These are phyloP conservation scores for Lycorma delicatula DNA, from an alignment of 1,140 invertebrate genomes.

Conservation along the genomic window DNA sequence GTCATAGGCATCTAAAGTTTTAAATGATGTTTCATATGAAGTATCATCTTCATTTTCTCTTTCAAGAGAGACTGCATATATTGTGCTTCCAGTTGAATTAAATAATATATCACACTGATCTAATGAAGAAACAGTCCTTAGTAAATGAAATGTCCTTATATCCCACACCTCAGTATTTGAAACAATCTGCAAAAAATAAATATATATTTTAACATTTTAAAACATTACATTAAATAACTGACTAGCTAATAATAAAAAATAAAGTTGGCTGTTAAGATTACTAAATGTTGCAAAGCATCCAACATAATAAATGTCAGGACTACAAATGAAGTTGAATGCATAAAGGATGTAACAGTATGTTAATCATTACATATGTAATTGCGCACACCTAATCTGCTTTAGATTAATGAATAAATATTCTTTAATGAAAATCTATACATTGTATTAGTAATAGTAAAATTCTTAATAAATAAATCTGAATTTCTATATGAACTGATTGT, in stretches of 20 bases:
- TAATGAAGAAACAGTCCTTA: conserved; percentile 85
- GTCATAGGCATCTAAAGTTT: conserved; percentile 87
- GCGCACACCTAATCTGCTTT: no score
- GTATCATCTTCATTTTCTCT: conserved; percentile 53
- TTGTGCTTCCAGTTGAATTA: conserved; percentile 55
- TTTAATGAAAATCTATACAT: no score
- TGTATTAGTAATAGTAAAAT: no score
- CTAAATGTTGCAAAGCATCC: no score
- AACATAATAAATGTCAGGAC: no score
- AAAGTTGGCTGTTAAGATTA: not conserved
- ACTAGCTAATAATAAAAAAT: not conserved
- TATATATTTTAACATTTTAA: no score
- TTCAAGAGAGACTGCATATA: conserved; percentile 54
- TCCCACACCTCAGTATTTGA: conserved; percentile 95
- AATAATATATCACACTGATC: conserved; percentile 79
- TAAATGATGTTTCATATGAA: conserved; percentile 79
- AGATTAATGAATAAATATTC: no score
- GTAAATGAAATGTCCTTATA: conserved; percentile 83
- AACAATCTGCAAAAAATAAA: conserved; percentile 46
- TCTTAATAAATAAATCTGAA: no score
- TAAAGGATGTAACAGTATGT: no score
- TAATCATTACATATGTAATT: no score
- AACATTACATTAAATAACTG: not conserved
- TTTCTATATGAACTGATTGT: no score
- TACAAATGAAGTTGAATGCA: no score